Evolutionary conservation across 2,113 vertebrate genomes (phyloP), one percentile per base, ranked within the genome.

Genomic region (Centrocercus urophasianus): DNA sequence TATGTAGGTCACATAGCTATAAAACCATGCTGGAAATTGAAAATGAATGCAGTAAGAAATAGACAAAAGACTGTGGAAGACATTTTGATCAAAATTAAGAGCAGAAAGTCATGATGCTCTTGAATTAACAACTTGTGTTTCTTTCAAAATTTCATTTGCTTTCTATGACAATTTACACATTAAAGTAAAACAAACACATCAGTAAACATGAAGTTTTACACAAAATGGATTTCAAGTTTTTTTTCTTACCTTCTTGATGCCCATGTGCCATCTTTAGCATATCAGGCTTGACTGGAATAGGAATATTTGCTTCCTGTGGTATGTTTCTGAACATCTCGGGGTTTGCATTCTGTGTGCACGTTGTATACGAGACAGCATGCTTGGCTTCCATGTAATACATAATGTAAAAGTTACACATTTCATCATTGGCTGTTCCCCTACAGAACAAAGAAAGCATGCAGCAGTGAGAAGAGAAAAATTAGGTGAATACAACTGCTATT

Each of bases 391-490:
- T 99, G 95, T 99, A 99, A 97, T 99, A 99, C 99, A 99, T 99
- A 64, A 99, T 98, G 83, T 99, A 99, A 93, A 99, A 98, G 96
- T 99, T 99, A 96, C 99, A 99, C 99, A 99, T 99, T 97, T 99
- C 99, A 94, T 99, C 99, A 82, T 93, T 98, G 32, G 99, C 98
- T 59, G 99, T 99, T 56, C 98, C 98, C 20, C 99, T 99, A 97
- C 25, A 94, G 60, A 81, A 90, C 19, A 95, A 13, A 89, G 64
- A 92, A 63, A 74, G 82, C 64, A 60, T 21, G 28, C 1, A 0
- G 27, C 16, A 80, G n/a, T 90, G 56, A 36, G 28, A 45, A 20
- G 18, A 83, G 69, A 16, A 78, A 70, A 86, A 64, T 61, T 12
- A 93, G 28, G 22, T 86, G 61, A 79, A 69, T 28, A 70, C 3